phyloP scores from a whole-genome alignment of 2,113 vertebrate genomes.

The Nanorana parkeri region DNA sequence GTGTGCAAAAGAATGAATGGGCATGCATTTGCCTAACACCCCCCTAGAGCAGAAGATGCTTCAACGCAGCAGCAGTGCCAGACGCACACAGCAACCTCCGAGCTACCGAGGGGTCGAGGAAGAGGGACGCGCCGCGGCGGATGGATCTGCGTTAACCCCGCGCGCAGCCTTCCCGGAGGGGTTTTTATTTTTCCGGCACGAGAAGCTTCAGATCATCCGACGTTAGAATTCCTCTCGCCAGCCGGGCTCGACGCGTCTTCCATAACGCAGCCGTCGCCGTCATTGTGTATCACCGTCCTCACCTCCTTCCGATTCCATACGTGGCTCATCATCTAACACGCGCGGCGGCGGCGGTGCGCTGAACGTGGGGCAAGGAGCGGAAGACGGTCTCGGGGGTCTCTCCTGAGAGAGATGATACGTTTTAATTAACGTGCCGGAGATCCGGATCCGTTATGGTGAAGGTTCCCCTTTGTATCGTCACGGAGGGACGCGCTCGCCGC shows the following conservation, averaged over 20 bases:
- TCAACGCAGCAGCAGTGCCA: slow-evolving; percentile 52
- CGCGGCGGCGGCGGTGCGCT: too few species aligned
- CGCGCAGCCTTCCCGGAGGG: slow-evolving; percentile 9
- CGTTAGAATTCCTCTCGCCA: background rate
- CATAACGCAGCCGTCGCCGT: background rate
- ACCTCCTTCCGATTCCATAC: background rate
- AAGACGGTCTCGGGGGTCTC: background rate
- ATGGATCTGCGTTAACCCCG: slow-evolving; percentile 4
- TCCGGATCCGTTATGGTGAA: background rate
- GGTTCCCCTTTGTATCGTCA: slow-evolving; percentile 1
- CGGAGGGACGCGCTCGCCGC: background rate
- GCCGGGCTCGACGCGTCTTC: background rate
- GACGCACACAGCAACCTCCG: slow-evolving; percentile 41
- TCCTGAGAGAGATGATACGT: slow-evolving; percentile 11
- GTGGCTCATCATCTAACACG: background rate
- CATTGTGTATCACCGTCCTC: background rate
- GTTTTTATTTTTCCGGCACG: background rate
- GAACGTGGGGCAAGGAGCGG: background rate
- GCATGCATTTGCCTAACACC: slow-evolving; percentile 60
- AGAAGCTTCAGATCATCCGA: slow-evolving; percentile 16
- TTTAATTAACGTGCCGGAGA: slow-evolving; percentile 22
- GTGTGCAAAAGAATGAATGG: slow-evolving; percentile 67
- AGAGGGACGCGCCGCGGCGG: background rate
- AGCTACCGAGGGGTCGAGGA: slow-evolving; percentile 7
- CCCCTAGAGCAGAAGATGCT: slow-evolving; percentile 61